A percentile compares a stretch with the other conserved stretches of the same genome.
These are phyloP conservation scores for Zaprionus bogoriensis DNA, from an alignment of 2,888 invertebrate species.

Conservation along the genomic window DNA sequence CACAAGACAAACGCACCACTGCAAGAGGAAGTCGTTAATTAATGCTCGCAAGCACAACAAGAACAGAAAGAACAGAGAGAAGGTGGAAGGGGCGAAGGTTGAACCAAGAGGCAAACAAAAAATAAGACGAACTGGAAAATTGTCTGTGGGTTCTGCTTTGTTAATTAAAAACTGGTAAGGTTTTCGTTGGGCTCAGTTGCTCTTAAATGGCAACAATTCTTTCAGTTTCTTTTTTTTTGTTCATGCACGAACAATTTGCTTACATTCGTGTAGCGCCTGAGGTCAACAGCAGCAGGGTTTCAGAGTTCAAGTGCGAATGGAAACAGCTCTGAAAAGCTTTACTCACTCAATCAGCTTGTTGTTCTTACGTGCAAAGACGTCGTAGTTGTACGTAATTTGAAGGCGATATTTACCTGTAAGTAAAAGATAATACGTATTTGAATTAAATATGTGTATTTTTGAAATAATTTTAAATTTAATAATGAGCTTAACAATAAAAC, in stretches of 20 bases:
- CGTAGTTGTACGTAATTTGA: background rate
- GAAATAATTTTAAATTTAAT: background rate
- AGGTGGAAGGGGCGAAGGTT: slow-evolving; percentile 39
- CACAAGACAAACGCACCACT: slow-evolving; percentile 1
- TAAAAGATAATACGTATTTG: slow-evolving; percentile 8
- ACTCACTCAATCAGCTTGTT: too few relatives aligned
- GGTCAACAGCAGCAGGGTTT: slow-evolving; percentile 31
- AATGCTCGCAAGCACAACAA: slow-evolving; percentile 48
- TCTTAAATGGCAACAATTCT: slow-evolving; percentile 36
- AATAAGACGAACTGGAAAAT: background rate
- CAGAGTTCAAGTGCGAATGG: slow-evolving; percentile 1
- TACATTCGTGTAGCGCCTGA: slow-evolving; percentile 45
- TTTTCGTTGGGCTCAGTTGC: slow-evolving; percentile 9
- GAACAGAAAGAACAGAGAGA: slow-evolving; percentile 13
- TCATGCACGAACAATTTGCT: slow-evolving; percentile 61
- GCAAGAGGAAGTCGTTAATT: slow-evolving; percentile 70
- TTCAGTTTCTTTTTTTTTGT: slow-evolving; percentile 8
- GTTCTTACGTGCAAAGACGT: too few relatives aligned
- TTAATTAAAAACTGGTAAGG: slow-evolving; percentile 47
- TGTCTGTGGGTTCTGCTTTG: slow-evolving; percentile 4
- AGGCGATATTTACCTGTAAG: slow-evolving; percentile 47
- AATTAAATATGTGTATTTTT: background rate
- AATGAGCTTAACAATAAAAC: background rate
- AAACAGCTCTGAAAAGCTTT: too few relatives aligned
- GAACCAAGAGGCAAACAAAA: too few relatives aligned